These are phyloP conservation scores for Chloropsis cyanopogon DNA, from an alignment of 2,113 vertebrate genomes.

Conservation along the genomic window DNA sequence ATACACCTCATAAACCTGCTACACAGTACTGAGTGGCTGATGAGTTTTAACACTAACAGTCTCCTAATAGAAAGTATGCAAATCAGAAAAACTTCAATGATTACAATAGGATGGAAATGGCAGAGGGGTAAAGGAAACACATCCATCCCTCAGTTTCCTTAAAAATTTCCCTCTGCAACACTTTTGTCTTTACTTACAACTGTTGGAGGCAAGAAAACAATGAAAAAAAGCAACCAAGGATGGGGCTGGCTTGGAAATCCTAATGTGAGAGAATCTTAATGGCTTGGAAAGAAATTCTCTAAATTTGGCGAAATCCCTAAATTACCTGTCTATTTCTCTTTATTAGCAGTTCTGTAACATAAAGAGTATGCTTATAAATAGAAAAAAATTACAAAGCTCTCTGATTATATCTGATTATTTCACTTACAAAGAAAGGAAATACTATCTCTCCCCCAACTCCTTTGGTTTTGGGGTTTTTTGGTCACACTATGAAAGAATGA, in stretches of 20 bases:
- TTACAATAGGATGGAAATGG: neutral
- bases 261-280: neutral
- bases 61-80: neutral
- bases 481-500: neutral
- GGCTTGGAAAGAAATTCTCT: neutral
- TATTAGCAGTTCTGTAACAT: neutral
- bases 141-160: neutral
- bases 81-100: neutral
- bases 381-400: neutral
- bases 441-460: neutral
- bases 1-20: neutral
- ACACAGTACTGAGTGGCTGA: rapidly evolving
- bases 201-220: neutral
- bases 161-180: neutral
- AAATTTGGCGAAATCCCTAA: neutral
- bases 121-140: neutral
- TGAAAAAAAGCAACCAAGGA: neutral
- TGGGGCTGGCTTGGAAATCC: neutral
- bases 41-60: neutral
- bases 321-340: neutral
- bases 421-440: neutral
- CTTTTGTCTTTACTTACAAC: neutral
- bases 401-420: neutral
- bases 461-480: neutral
- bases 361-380: neutral